These are phyloP conservation scores for Turdus rufiventris DNA, from an alignment of 2,113 vertebrate genomes.

Conservation along the genomic window DNA sequence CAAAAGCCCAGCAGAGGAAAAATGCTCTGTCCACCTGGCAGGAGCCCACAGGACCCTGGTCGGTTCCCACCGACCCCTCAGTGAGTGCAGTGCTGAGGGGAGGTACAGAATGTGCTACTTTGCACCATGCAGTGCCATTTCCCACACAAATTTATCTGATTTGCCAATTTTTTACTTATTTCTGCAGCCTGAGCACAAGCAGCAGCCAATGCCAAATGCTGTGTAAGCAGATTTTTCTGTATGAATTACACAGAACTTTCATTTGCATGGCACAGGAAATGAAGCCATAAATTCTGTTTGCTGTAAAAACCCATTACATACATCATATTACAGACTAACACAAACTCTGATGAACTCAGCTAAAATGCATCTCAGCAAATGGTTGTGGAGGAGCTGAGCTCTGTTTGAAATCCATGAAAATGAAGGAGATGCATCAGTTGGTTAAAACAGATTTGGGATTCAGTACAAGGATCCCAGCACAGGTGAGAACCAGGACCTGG, in stretches of 20 bases:
- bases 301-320: conserved; percentile 22
- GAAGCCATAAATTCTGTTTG: conserved; percentile 19
- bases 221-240: background rate
- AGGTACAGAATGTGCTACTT: background rate
- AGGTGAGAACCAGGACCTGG: background rate
- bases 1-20: background rate
- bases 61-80: background rate
- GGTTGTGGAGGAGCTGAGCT: background rate
- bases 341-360: background rate
- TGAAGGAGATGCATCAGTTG: background rate
- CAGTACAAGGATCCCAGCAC: background rate
- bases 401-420: background rate
- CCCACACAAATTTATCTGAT: background rate
- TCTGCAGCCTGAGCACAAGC: background rate
- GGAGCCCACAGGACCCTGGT: background rate
- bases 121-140: background rate
- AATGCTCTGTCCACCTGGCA: fast-evolving
- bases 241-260: background rate
- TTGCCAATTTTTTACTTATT: background rate
- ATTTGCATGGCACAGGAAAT: conserved; percentile 24
- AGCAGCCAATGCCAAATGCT: background rate
- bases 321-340: background rate
- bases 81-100: background rate
- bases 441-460: background rate
- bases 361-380: background rate